Percentiles rank a stretch among this genome's conserved stretches.
These are phyloP conservation scores for Drosophila funebris DNA, from an alignment of 1,140 invertebrate genomes.

Conservation along the genomic window DNA sequence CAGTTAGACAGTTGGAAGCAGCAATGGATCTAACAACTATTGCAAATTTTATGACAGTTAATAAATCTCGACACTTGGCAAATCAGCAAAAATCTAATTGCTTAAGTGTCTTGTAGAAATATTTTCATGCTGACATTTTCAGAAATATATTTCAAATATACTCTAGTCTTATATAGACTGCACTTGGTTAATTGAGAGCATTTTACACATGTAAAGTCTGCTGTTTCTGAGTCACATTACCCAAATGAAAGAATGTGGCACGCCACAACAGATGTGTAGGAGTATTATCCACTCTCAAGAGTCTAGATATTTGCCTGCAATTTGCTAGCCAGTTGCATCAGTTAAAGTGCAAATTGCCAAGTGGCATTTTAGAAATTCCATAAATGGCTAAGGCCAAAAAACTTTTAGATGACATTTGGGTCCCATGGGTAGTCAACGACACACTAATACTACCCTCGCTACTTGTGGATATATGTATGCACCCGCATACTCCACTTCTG, in stretches of 20 bases:
- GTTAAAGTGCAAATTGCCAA: constrained; percentile 44
- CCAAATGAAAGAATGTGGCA: not conserved
- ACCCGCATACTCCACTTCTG: not conserved
- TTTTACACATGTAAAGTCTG: not conserved
- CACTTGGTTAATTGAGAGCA: too few species aligned
- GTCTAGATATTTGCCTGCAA: not conserved
- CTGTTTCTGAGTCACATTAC: not conserved
- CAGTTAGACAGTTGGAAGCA: too few species aligned
- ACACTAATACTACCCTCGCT: not conserved
- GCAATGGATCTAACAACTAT: too few species aligned
- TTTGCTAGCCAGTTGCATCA: constrained; percentile 26
- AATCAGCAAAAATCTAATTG: too few species aligned
- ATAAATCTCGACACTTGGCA: too few species aligned
- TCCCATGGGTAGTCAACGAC: not conserved
- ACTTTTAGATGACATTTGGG: constrained; percentile 59
- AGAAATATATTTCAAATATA: too few species aligned
- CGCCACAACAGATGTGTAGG: not conserved
- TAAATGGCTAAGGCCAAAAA: constrained; percentile 70
- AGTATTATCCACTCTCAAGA: not conserved
- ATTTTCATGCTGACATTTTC: too few species aligned
- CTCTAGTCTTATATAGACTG: too few species aligned
- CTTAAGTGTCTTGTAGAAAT: too few species aligned
- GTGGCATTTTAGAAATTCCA: constrained; percentile 64
- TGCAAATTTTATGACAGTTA: too few species aligned
- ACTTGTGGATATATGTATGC: constrained; percentile 18